Evolutionary conservation across 1,140 invertebrate genomes (phyloP).

Genomic region (Neotoxoptera formosana): DNA sequence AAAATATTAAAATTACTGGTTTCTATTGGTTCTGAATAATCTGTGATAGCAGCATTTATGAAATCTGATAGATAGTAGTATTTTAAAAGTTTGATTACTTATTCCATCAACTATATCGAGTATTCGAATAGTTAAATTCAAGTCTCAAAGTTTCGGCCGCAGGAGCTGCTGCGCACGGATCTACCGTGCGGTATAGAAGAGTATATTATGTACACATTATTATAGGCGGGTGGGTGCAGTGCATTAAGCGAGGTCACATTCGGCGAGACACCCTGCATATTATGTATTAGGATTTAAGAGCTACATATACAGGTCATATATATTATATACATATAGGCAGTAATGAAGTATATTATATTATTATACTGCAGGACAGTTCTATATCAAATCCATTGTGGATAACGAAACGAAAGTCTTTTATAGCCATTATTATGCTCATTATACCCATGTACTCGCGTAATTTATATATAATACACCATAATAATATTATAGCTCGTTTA

Average conservation of each 20-base stretch:
- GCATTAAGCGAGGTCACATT: not conserved
- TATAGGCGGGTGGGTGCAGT: not conserved
- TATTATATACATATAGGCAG: too few relatives aligned
- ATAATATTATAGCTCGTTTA: not conserved
- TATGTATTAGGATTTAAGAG: not conserved
- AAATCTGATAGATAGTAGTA: not conserved
- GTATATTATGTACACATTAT: not conserved
- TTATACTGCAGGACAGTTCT: not conserved
- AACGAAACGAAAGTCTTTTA: not conserved
- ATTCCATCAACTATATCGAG: not conserved
- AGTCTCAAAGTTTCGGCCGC: not conserved
- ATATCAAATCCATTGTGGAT: not conserved
- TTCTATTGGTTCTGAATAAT: too few relatives aligned
- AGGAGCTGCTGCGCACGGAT: not conserved
- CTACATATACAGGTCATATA: not conserved
- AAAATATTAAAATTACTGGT: too few relatives aligned
- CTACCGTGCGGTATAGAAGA: not conserved
- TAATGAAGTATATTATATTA: constrained; percentile 3
- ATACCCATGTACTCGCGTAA: not conserved
- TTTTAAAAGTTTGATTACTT: not conserved
- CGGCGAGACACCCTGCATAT: not conserved
- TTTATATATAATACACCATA: not conserved
- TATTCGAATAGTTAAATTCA: not conserved
- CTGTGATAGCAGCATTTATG: not conserved
- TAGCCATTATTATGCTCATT: not conserved